Evolutionary conservation across 1,140 invertebrate species (phyloP), one percentile per base, ranked within the genome.

Genomic region (Metopolophium dirhodum): DNA sequence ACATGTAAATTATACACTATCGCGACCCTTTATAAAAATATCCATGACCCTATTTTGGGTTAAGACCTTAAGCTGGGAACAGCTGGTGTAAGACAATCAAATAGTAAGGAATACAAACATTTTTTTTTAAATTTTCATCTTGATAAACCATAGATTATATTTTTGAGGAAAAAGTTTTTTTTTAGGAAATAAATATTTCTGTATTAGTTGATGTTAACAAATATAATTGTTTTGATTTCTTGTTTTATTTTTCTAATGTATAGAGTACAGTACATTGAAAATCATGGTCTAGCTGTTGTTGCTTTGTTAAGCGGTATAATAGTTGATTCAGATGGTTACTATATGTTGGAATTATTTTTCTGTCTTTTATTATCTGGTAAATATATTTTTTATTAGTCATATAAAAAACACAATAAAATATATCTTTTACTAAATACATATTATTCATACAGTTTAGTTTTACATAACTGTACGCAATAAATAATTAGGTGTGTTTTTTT

Each of bases 301-400:
- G 96, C 97, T 1, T 97, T 98, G 94, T 94, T 98, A 22, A 97
- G 98, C 91, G 99, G 99, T 92, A 96, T 97, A 54, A 99, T 99
- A 94, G 98, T 99, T 6, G 99, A 99, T 95, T 95, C 95, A 61
- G 96, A 96, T 93, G 98, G 99, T 85, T 99, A 99, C 95, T 96
- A 98, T 37, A 97, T 98, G 95, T 95, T 99, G 54, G 98, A 99
- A 96, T 96, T 99, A 87, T 99, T 99, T 95, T 99, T 99, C 96
- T 96, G 99, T 47, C 96, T 96, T 61, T 99, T 97, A 96, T 95
- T 99, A 0, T 97, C 97, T 95, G 95, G 98, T 98, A 96, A 96
- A 57, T 54, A 37, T 89, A 41, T 37, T 57, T 37, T 47, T 47
- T 86, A 45, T 47, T 85, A 30, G 0, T 11, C 57, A 30, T 3